These are phyloP conservation scores for Xestia c-nigrum DNA, from an alignment of 2,888 invertebrate genomes.

Conservation along the genomic window DNA sequence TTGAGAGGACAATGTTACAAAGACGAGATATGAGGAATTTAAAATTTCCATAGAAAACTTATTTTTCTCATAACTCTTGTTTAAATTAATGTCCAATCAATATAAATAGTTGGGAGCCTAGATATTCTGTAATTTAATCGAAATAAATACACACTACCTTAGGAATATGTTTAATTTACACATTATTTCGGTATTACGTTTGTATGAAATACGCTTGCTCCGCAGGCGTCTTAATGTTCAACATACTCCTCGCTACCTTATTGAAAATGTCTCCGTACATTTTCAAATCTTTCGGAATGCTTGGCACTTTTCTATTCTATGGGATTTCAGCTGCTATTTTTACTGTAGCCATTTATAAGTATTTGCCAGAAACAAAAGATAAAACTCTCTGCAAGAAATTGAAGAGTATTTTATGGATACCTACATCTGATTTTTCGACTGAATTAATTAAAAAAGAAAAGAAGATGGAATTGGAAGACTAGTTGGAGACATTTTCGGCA, in stretches of 20 bases:
- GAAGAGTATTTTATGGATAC: constrained; percentile 27
- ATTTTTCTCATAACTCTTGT: too few species aligned
- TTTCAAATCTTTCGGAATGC: constrained; percentile 7
- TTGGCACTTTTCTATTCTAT: constrained; percentile 9
- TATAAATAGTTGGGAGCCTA: too few species aligned
- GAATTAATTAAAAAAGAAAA: background rate
- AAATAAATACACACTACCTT: too few species aligned
- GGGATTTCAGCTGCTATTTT: background rate
- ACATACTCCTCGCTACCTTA: background rate
- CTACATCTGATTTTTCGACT: background rate
- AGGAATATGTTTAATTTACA: too few species aligned
- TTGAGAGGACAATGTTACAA: too few species aligned
- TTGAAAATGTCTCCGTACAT: constrained; percentile 3
- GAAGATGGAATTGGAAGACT: background rate
- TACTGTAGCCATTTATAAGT: constrained; percentile 1
- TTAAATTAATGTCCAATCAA: too few species aligned
- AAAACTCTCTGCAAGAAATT: constrained; percentile 65
- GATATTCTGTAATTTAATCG: too few species aligned
- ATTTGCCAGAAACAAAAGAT: constrained; percentile 63
- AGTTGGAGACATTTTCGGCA: background rate
- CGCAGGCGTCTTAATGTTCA: too few species aligned
- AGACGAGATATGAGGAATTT: too few species aligned
- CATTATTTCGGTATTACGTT: too few species aligned
- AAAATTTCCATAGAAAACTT: too few species aligned
- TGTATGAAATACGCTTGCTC: too few species aligned